These are phyloP conservation scores for Apodemus agrarius DNA, from an alignment of 2,797 vertebrate genomes.

Conservation along the genomic window DNA sequence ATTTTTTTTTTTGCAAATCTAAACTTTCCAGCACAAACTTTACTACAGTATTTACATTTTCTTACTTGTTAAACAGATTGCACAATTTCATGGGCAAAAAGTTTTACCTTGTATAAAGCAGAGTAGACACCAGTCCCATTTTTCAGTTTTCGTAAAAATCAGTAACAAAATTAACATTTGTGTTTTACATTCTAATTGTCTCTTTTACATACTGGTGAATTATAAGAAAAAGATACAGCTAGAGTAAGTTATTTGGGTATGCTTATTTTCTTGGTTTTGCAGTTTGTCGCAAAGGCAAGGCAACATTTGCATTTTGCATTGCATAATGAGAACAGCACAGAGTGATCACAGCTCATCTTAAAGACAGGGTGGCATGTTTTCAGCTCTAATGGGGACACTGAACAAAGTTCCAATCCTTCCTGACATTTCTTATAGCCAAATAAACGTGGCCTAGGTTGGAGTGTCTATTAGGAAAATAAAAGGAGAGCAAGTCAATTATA, in stretches of 20 bases:
- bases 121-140: slow-evolving; percentile 53
- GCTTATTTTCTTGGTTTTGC: slow-evolving; percentile 88
- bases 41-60: slow-evolving; percentile 63
- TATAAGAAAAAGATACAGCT: slow-evolving; percentile 55
- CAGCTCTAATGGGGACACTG: slow-evolving; percentile 96
- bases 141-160: slow-evolving; percentile 69
- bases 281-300: slow-evolving; percentile 85
- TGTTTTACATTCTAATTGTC: slow-evolving; percentile 58
- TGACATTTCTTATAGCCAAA: slow-evolving; percentile 99
- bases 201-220: slow-evolving; percentile 76
- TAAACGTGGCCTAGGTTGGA: slow-evolving; percentile 96
- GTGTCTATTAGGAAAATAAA: slow-evolving; percentile 99
- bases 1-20: slow-evolving; percentile 35
- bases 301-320: slow-evolving; percentile 95
- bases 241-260: slow-evolving; percentile 79
- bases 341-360: slow-evolving; percentile 91
- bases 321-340: slow-evolving; percentile 95
- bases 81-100: slow-evolving; percentile 65
- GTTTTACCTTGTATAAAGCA: slow-evolving; percentile 73
- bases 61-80: slow-evolving; percentile 67
- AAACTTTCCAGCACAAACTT: neutral
- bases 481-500: slow-evolving; percentile 99
- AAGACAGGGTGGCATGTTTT: slow-evolving; percentile 98
- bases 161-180: slow-evolving; percentile 46
- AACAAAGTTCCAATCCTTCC: slow-evolving; percentile 97